These are phyloP conservation scores for Endomychus coccineus DNA, from an alignment of 2,888 invertebrate species.

Conservation along the genomic window DNA sequence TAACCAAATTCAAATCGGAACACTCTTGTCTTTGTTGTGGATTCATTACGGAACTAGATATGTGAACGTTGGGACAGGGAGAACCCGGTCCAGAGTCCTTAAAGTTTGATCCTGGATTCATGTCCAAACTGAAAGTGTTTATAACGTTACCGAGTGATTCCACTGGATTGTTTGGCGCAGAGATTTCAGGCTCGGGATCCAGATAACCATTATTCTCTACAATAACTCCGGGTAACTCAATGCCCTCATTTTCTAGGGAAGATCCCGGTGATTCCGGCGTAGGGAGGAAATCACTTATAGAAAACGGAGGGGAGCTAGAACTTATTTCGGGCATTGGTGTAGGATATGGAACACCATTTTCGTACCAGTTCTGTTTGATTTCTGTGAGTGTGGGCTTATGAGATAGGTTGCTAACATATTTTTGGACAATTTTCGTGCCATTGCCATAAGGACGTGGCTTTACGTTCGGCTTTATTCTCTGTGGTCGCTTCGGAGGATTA, in stretches of 20 bases:
- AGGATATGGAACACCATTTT: constrained; percentile 36
- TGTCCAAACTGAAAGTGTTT: constrained; percentile 33
- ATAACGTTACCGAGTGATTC: constrained; percentile 27
- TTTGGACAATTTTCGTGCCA: neutral
- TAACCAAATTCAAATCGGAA: constrained; percentile 61
- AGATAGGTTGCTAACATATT: constrained; percentile 6
- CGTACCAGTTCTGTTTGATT: constrained; percentile 43
- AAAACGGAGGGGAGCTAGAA: constrained; percentile 35
- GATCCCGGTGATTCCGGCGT: constrained; percentile 2
- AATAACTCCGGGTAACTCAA: neutral
- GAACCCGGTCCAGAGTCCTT: constrained; percentile 19
- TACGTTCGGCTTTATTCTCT: too few species aligned
- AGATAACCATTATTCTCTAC: neutral
- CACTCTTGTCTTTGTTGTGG: constrained; percentile 56
- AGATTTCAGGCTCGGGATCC: neutral
- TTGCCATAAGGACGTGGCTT: too few species aligned
- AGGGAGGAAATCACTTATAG: constrained; percentile 15
- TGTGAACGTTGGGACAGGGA: constrained; percentile 51
- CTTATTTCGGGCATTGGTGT: constrained; percentile 36
- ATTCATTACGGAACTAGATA: constrained; percentile 47
- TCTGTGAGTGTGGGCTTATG: constrained; percentile 44
- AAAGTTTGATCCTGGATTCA: constrained; percentile 24
- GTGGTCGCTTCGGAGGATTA: neutral
- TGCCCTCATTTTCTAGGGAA: neutral
- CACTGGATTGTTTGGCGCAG: constrained; percentile 11